Conservation (phyloP, 2,113 vertebrate genomes). For the Nothobranchius kuhntae region DNA sequence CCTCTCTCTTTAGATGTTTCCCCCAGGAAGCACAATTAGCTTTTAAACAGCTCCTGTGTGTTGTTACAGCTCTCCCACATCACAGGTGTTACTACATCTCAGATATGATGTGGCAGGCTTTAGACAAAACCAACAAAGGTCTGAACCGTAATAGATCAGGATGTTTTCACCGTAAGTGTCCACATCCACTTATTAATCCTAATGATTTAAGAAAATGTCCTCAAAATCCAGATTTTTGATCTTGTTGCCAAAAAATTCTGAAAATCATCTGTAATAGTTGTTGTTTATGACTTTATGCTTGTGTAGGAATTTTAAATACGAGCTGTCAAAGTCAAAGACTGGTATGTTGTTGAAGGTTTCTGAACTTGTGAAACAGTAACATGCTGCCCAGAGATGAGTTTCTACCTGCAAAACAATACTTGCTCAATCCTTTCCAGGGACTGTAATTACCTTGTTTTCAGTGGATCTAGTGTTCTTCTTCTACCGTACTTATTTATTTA, state of each 20-base stretch:
- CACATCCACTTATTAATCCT: slow-evolving; percentile 42
- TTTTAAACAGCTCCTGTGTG: slow-evolving; percentile 42
- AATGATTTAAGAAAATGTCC: background rate
- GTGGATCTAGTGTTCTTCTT: slow-evolving; percentile 22
- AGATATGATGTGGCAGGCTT: slow-evolving; percentile 35
- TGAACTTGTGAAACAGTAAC: slow-evolving; percentile 25
- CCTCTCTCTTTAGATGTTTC: slow-evolving; percentile 11
- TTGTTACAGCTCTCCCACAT: slow-evolving; percentile 21
- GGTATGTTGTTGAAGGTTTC: background rate
- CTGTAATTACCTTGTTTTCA: slow-evolving; percentile 55
- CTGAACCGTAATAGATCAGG: slow-evolving; percentile 26
- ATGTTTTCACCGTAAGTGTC: slow-evolving; percentile 9
- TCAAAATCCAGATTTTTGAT: background rate
- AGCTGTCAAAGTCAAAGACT: background rate
- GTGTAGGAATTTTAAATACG: background rate
- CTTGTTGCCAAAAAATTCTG: background rate
- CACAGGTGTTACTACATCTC: slow-evolving; percentile 53
- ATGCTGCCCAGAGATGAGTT: slow-evolving; percentile 8
- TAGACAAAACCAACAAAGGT: slow-evolving; percentile 46
- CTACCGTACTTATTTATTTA: slow-evolving; percentile 1
- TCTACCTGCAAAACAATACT: slow-evolving; percentile 39
- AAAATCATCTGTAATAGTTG: background rate
- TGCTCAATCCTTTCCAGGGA: slow-evolving; percentile 49
- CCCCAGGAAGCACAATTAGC: slow-evolving; percentile 48
- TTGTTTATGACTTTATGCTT: background rate